Percentiles rank a stretch among this genome's conserved stretches.
phyloP scores from a whole-genome alignment of 2,888 invertebrate species.

The Aplocera efformata region DNA sequence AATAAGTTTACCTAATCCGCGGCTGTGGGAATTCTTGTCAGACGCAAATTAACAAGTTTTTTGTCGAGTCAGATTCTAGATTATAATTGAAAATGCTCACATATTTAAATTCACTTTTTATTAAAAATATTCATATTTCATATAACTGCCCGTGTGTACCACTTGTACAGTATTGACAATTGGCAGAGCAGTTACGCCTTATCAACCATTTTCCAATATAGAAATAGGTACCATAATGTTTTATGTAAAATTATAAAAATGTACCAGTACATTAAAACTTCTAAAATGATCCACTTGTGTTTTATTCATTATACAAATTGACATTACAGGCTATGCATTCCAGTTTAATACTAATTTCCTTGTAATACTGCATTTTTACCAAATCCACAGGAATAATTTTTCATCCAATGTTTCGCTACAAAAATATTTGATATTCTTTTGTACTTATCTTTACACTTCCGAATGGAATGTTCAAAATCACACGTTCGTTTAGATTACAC shows the following conservation, averaged over 20 bases:
- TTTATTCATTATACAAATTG: conserved; percentile 23
- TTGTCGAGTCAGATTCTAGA: not conserved
- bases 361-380: conserved; percentile 70
- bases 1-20: conserved; percentile 34
- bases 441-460: conserved; percentile 76
- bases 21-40: conserved; percentile 24
- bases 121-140: conserved; percentile 72
- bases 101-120: conserved; percentile 68
- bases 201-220: conserved; percentile 53
- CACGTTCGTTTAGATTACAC: conserved; percentile 61
- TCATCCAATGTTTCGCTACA: conserved; percentile 62
- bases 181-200: conserved; percentile 48
- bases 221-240: conserved; percentile 43
- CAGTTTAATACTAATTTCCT: conserved; percentile 58
- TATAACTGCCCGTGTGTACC: conserved; percentile 51
- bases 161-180: conserved; percentile 38
- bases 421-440: conserved; percentile 75
- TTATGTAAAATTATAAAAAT: conserved; percentile 66
- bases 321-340: conserved; percentile 38
- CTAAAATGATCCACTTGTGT: conserved; percentile 40
- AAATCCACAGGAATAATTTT: conserved; percentile 59
- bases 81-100: conserved; percentile 30
- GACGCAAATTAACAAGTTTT: conserved; percentile 5
- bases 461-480: conserved; percentile 76
- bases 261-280: conserved; percentile 47